phyloP scores from a whole-genome alignment of 2,113 vertebrate species.

The Paramormyrops kingsleyae region DNA sequence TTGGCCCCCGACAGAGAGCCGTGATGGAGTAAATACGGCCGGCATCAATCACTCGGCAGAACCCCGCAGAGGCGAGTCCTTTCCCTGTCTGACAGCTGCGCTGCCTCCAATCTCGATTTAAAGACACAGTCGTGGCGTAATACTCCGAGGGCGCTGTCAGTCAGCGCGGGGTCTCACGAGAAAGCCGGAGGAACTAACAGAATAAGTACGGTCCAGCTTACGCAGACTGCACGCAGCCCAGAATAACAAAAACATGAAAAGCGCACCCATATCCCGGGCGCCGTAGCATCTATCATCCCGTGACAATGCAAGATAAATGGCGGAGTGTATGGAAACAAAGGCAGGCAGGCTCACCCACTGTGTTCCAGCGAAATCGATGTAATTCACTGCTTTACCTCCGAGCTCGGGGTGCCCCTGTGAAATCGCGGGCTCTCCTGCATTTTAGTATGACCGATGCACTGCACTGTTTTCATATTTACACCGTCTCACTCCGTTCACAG shows the following conservation, averaged over 20 bases:
- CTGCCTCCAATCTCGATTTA: slow-evolving; percentile 31
- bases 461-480: neutral
- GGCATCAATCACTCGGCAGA: slow-evolving; percentile 53
- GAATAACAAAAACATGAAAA: neutral
- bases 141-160: neutral
- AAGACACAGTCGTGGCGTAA: slow-evolving; percentile 25
- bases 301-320: neutral
- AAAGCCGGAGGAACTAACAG: neutral
- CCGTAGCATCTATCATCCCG: neutral
- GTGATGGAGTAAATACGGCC: slow-evolving; percentile 51
- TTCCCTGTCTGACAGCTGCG: slow-evolving; percentile 35
- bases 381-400: neutral
- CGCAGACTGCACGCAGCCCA: neutral
- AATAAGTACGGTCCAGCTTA: neutral
- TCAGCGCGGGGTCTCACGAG: neutral
- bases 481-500: neutral
- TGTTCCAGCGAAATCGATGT: neutral
- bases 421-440: neutral
- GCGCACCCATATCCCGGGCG: neutral
- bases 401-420: neutral
- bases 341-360: neutral
- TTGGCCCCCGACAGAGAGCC: slow-evolving; percentile 53
- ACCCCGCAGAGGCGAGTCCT: slow-evolving; percentile 42
- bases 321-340: neutral
- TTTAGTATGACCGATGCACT: neutral